These are phyloP conservation scores for Altica lythri DNA, from an alignment of 2,888 invertebrate genomes.

Conservation along the genomic window DNA sequence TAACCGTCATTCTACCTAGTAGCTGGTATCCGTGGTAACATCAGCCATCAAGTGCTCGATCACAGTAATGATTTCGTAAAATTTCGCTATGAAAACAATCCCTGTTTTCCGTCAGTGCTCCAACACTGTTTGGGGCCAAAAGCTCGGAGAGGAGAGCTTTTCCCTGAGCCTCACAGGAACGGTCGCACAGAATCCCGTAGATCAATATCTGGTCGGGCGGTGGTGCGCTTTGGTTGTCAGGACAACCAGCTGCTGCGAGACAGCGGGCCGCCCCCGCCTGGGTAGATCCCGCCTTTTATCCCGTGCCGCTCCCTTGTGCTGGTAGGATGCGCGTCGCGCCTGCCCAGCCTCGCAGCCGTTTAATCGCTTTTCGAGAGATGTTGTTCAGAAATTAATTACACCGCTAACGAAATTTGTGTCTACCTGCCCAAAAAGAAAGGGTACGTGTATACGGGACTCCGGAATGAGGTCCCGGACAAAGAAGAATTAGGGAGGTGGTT, in stretches of 20 bases:
- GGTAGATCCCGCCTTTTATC: constrained; percentile 47
- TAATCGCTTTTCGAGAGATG: constrained; percentile 55
- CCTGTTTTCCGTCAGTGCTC: neutral
- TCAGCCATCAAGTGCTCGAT: too few relatives aligned
- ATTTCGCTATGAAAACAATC: neutral
- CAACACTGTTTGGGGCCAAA: constrained; percentile 8
- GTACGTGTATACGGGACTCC: neutral
- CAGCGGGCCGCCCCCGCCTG: constrained; percentile 67
- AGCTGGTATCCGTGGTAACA: too few relatives aligned
- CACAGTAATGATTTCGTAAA: neutral
- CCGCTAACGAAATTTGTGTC: constrained; percentile 48
- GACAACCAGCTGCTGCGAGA: constrained; percentile 65
- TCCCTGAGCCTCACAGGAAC: too few relatives aligned
- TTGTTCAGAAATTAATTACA: constrained; percentile 56
- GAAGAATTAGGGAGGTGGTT: neutral
- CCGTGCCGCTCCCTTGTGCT: constrained; percentile 35
- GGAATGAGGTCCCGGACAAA: neutral
- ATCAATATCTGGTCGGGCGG: constrained; percentile 57
- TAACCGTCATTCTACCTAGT: too few relatives aligned
- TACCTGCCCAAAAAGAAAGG: constrained; percentile 40
- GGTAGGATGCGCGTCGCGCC: constrained; percentile 26
- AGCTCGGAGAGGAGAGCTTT: constrained; percentile 35
- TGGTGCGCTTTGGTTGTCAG: constrained; percentile 49
- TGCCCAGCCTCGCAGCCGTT: constrained; percentile 30
- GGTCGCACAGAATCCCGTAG: constrained; percentile 43